phyloP scores from a whole-genome alignment of 2,888 invertebrate species.

The Lasioglossum malachurum region DNA sequence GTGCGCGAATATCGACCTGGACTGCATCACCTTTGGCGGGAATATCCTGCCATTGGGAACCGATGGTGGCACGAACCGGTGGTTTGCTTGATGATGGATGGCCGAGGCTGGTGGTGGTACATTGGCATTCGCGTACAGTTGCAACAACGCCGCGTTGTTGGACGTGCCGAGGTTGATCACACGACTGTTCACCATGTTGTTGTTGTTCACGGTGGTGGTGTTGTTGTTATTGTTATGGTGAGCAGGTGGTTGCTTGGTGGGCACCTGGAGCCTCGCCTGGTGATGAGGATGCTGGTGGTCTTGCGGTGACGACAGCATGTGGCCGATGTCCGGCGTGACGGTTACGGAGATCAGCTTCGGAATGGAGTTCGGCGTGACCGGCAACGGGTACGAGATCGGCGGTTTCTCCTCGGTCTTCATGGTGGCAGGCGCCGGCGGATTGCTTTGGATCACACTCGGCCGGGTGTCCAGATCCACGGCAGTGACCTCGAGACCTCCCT shows the following conservation, averaged over 20 bases:
- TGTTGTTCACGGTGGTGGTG: constrained; percentile 61
- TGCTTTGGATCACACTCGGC: constrained; percentile 86
- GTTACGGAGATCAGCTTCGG: constrained; percentile 85
- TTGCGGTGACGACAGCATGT: constrained; percentile 82
- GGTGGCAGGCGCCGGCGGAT: constrained; percentile 80
- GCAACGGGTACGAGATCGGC: constrained; percentile 72
- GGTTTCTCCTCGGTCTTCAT: constrained; percentile 81
- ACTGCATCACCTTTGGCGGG: constrained; percentile 88
- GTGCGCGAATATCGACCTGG: constrained; percentile 88
- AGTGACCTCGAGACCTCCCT: constrained; percentile 91
- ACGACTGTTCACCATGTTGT: constrained; percentile 74
- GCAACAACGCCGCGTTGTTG: constrained; percentile 77
- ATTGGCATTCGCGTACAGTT: constrained; percentile 80
- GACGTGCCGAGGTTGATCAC: constrained; percentile 81
- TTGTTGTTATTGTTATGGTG: constrained; percentile 70
- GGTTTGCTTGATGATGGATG: constrained; percentile 59
- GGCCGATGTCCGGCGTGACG: constrained; percentile 85
- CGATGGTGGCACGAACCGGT: constrained; percentile 77
- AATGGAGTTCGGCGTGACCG: constrained; percentile 74
- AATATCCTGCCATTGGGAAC: constrained; percentile 78
- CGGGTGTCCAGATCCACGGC: constrained; percentile 86
- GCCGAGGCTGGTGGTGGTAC: constrained; percentile 62
- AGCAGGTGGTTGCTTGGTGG: constrained; percentile 53
- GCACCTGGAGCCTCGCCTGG: constrained; percentile 50
- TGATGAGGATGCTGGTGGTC: constrained; percentile 68